phyloP scores from a whole-genome alignment of 2,113 vertebrate genomes.

The Daphoenositta chrysoptera region DNA sequence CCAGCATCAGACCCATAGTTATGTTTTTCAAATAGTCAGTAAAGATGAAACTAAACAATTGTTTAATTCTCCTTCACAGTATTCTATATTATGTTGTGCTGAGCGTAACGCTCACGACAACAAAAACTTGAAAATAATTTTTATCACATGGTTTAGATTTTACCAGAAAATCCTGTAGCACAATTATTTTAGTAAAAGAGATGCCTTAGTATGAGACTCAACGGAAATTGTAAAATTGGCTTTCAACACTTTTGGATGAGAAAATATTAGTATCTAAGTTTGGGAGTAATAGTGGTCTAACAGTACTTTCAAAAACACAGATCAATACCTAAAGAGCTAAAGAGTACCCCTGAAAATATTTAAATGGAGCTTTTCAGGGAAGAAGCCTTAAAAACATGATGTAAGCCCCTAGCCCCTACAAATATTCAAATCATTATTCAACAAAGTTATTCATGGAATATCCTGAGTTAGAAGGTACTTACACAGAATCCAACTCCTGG shows the following conservation, averaged over 20 bases:
- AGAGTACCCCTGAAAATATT: neutral
- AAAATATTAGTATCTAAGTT: neutral
- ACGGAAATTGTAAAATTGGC: neutral
- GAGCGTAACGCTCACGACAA: neutral
- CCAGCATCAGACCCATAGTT: neutral
- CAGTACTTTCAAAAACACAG: neutral
- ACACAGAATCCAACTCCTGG: neutral
- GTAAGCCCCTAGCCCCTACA: neutral
- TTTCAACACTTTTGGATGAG: neutral
- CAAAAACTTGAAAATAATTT: neutral
- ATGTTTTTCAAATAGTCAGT: neutral
- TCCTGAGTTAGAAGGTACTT: neutral
- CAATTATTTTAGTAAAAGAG: neutral
- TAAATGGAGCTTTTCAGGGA: neutral
- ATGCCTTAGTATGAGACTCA: neutral
- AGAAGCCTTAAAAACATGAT: neutral
- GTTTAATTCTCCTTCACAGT: neutral
- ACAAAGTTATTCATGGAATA: neutral
- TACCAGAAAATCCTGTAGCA: neutral
- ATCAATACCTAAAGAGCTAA: neutral
- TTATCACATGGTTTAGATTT: neutral
- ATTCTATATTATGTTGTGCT: neutral
- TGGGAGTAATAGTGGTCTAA: neutral
- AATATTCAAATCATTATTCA: neutral
- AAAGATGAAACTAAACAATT: neutral